These are phyloP conservation scores for Microtus ochrogaster DNA, from an alignment of 2,113 vertebrate species.

Conservation along the genomic window DNA sequence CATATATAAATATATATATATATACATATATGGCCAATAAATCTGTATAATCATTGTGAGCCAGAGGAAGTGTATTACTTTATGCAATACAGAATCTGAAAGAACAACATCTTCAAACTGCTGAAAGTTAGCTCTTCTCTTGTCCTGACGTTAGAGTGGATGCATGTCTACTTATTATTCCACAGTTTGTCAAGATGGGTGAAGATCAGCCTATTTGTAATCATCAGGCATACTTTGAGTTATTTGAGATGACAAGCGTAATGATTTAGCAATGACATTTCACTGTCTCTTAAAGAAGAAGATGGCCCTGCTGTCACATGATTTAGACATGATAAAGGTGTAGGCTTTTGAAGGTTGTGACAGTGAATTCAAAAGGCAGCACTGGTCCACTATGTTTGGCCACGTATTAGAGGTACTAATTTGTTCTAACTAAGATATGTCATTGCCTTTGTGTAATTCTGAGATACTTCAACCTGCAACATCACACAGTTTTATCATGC, in stretches of 20 bases:
- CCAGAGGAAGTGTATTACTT: neutral
- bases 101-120: neutral
- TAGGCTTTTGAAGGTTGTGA: constrained; percentile 27
- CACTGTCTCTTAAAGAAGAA: constrained; percentile 50
- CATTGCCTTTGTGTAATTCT: constrained; percentile 29
- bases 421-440: neutral
- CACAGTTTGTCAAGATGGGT: neutral
- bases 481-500: constrained; percentile 47
- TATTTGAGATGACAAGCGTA: constrained; percentile 53
- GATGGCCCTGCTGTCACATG: constrained; percentile 29
- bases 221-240: constrained; percentile 58
- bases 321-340: constrained; percentile 49
- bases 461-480: constrained; percentile 31
- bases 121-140: neutral
- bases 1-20: neutral
- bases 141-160: neutral
- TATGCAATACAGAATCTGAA: neutral
- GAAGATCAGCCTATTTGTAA: constrained; percentile 61
- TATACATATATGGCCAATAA: neutral
- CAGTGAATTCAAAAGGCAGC: constrained; percentile 53
- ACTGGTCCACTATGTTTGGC: neutral
- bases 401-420: neutral
- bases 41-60: neutral
- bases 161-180: neutral
- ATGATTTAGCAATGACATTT: constrained; percentile 71